Base-by-base conservation (phyloP, 1,140 invertebrate species). In the Ceratina japonica region DNA sequence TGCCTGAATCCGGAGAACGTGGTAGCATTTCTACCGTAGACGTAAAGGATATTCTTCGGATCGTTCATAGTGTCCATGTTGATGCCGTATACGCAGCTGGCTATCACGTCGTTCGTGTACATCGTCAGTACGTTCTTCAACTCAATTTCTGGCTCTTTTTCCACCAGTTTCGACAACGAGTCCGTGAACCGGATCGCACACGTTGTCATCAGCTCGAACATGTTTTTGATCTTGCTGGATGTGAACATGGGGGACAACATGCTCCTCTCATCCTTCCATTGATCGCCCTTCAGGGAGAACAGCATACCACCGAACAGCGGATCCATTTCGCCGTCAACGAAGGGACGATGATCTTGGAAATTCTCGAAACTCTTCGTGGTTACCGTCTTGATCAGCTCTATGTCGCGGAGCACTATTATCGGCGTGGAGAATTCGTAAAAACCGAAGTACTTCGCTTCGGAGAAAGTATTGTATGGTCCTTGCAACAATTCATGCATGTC, bases 91-190 rank as follows among this genome's bases (percentile, higher is more conserved):
- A 73, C 76, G 10, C 90, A 91, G 0, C 91, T 92, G 0, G 94
- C 94, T 31, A 94, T 94, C 5, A 95, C 94, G 83, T 95, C 94
- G 56, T 93, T 94, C 0, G 94, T 93, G 73, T 93, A 95, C 12
- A 18, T 10, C 15, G 16, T 56, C n/a, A 79, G n/a, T 3, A 27
- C 8, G 0, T 18, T 20, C 8, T 82, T 85, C 52, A 82, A 18
- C 15, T 86, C 83, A 0, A 65, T 12, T 12, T 59, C 20, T 0
- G 3, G 70, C 15, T 79, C 20, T 0, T 76, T 52, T 4, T 63
- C 10, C 2, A 79, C 70, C 12, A 75, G 5, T 0, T 65, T 78
- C n/a, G 90, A 91, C 20, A 93, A 82, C 59, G 70, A 75, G 1
- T 81, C 20, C 0, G 68, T 49, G 44, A 87, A 81, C 2, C 75